phyloP scores from a whole-genome alignment of 1,140 invertebrate species.

The Metaphire vulgaris region DNA sequence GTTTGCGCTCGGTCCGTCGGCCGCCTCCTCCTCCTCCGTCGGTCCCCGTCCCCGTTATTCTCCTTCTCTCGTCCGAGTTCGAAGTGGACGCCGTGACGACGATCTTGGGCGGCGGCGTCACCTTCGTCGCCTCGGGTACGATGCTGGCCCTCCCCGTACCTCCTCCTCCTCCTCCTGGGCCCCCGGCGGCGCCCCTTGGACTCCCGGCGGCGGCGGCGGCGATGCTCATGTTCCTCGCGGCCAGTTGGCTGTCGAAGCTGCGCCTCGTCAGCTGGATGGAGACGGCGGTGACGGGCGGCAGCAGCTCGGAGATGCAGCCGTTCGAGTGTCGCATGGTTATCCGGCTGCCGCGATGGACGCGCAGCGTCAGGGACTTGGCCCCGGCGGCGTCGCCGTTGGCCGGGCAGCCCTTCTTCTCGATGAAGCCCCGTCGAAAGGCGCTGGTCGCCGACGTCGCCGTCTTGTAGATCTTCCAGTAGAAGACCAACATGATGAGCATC shows the following conservation, averaged over 20 bases:
- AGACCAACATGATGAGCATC: constrained; percentile 91
- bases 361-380: constrained; percentile 19
- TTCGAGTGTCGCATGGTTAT: constrained; percentile 5
- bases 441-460: constrained; percentile 74
- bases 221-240: background rate
- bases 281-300: background rate
- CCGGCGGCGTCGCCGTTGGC: background rate
- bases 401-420: constrained; percentile 44
- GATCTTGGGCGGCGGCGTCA: background rate
- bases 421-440: constrained; percentile 38
- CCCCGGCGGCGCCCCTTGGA: no score
- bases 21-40: background rate
- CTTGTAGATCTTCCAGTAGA: constrained; percentile 88
- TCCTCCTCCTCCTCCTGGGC: no score
- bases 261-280: background rate
- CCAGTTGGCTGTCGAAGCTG: background rate
- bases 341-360: constrained; percentile 24
- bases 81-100: background rate
- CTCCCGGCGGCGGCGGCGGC: no score
- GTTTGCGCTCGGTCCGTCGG: background rate
- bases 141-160: no score
- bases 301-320: background rate
- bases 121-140: constrained; percentile 23
- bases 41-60: background rate
- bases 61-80: background rate